Conservation (phyloP, 2,797 vertebrate genomes). For the Enteromius radiatus region DNA sequence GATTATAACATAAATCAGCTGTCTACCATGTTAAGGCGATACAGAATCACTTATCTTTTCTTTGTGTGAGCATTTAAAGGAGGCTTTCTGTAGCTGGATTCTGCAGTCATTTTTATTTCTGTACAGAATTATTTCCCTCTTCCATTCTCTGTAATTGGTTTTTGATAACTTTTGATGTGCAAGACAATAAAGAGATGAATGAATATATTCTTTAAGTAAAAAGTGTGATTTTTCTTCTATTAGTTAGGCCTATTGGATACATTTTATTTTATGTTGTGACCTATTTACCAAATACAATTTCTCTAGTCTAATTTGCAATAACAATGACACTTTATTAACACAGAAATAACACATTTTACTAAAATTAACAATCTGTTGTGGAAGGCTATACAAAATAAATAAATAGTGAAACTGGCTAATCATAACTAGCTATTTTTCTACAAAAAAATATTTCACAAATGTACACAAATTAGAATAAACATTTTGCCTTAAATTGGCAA, state of each 20-base stretch:
- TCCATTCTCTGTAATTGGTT: conserved; percentile 72
- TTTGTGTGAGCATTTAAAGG: conserved; percentile 50
- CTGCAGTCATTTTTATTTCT: conserved; percentile 56
- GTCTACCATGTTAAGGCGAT: not conserved
- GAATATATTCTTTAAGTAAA: conserved; percentile 72
- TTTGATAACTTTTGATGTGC: conserved; percentile 83
- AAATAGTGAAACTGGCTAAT: not conserved
- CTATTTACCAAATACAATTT: not conserved
- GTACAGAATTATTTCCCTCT: conserved; percentile 62
- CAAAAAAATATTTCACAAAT: not conserved
- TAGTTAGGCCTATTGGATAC: not conserved
- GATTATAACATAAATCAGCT: not conserved
- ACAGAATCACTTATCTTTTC: conserved; percentile 48
- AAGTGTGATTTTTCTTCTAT: not conserved
- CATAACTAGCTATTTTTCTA: too few relatives aligned
- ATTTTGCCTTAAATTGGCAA: not conserved
- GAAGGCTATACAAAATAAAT: not conserved
- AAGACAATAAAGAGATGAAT: conserved; percentile 69
- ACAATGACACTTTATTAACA: not conserved
- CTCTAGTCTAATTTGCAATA: not conserved
- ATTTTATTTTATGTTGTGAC: not conserved
- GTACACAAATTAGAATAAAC: not conserved
- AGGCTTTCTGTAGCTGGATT: conserved; percentile 43
- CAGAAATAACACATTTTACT: not conserved
- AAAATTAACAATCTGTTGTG: not conserved